phyloP scores from a whole-genome alignment of 2,113 vertebrate genomes.

The Sterna hirundo region DNA sequence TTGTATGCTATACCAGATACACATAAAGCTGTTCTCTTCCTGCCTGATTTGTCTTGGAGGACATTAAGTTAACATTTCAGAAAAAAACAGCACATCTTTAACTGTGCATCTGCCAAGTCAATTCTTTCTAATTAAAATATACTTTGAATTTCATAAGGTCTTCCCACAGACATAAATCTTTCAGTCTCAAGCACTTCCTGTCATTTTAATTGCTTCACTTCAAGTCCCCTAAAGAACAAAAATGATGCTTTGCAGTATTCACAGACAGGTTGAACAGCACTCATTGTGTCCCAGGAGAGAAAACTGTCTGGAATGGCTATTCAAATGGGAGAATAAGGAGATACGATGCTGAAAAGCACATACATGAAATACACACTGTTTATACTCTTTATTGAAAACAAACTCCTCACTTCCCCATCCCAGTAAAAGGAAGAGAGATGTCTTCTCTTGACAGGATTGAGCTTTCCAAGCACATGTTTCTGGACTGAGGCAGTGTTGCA shows the following conservation, averaged over 20 bases:
- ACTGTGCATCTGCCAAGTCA: background rate
- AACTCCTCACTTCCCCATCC: background rate
- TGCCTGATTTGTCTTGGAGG: background rate
- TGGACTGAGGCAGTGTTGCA: background rate
- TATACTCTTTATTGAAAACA: background rate
- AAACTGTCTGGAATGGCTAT: background rate
- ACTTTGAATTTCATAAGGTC: background rate
- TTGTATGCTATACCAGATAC: background rate
- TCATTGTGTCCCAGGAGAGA: background rate
- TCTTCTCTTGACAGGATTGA: background rate
- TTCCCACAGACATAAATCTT: constrained; percentile 14
- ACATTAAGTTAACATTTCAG: background rate
- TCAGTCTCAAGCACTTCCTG: constrained; percentile 8
- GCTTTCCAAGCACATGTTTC: background rate
- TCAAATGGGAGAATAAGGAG: background rate
- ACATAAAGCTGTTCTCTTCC: background rate
- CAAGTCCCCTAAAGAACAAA: background rate
- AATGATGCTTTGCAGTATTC: background rate
- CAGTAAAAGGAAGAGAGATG: background rate
- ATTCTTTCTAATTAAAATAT: background rate
- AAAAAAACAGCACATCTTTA: background rate
- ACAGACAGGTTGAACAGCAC: background rate
- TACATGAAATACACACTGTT: background rate
- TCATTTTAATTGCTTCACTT: constrained; percentile 38
- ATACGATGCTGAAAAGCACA: background rate